Percentiles rank a stretch among this genome's conserved stretches.
These are phyloP conservation scores for Nothobranchius kuhntae DNA, from an alignment of 2,113 vertebrate genomes.

Conservation along the genomic window DNA sequence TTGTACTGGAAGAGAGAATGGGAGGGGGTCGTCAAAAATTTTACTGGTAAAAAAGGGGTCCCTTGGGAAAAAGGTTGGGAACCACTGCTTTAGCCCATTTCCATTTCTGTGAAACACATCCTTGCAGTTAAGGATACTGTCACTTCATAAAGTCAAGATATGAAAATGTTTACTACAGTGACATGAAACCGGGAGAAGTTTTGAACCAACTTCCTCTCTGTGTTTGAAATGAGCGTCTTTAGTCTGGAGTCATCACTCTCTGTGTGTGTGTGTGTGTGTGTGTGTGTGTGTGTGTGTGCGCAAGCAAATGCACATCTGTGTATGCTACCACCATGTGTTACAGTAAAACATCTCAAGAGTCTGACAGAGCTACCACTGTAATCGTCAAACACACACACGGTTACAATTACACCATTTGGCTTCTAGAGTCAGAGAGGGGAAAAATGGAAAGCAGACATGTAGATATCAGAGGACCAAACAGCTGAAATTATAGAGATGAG, in stretches of 20 bases:
- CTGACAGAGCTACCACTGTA: slow-evolving; percentile 64
- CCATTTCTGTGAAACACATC: slow-evolving; percentile 57
- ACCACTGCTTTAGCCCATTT: slow-evolving; percentile 46
- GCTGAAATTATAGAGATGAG: slow-evolving; percentile 15
- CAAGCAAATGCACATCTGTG: slow-evolving; percentile 4
- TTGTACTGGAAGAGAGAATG: too few relatives aligned
- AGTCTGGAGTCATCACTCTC: slow-evolving; percentile 7
- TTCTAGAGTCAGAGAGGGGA: slow-evolving; percentile 36
- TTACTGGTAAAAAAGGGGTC: too few relatives aligned
- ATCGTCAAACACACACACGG: slow-evolving; percentile 66
- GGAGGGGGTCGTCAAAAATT: too few relatives aligned
- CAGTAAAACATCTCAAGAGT: slow-evolving; percentile 41
- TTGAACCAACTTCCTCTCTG: slow-evolving; percentile 32
- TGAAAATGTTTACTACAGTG: slow-evolving; percentile 57
- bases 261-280: slow-evolving; percentile 6
- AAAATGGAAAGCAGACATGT: slow-evolving; percentile 23
- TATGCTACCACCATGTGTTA: slow-evolving; percentile 31
- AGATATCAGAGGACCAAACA: slow-evolving; percentile 32
- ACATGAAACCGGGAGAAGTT: slow-evolving; percentile 28
- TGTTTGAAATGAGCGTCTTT: slow-evolving; percentile 8
- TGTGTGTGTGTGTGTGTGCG: neutral
- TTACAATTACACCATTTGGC: slow-evolving; percentile 60
- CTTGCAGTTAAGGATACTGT: slow-evolving; percentile 45
- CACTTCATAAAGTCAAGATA: slow-evolving; percentile 54
- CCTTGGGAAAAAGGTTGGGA: too few relatives aligned